Evolutionary conservation across 2,113 vertebrate species (phyloP), one percentile per base, ranked within the genome.

Genomic region (Gopherus flavomarginatus): DNA sequence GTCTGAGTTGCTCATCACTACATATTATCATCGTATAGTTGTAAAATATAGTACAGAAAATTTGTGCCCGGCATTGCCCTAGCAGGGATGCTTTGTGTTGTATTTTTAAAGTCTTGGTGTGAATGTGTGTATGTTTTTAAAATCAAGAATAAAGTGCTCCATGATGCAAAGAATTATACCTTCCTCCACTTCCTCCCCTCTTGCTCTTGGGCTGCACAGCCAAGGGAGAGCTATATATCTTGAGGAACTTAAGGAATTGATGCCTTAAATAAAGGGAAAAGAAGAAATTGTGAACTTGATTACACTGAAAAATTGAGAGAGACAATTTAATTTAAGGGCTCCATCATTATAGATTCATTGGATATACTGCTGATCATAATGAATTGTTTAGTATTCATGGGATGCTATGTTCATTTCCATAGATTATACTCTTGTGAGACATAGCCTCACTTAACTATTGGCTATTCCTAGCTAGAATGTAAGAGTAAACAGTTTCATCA

Each of bases 401-500:
- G 2, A 85, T 19, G 11, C 22, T 86, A 90, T 65, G 57, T 88
- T 69, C 2, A 92, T 95, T 96, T 96, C 81, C 92, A 92, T 88
- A 93, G 82, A 96, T 95, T 96, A 89, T 83, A 75, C 57, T 81
- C 81, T 49, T 89, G 59, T 92, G 94, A 94, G 50, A 88, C 90
- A 93, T 16, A 94, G 79, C 53, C 44, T 95, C 90, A 89, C 85
- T 96, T 96, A 95, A 95, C 80, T 1, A 5, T 53, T 93, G 85
- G 57, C 57, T 95, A 88, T 87, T 94, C 44, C 75, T 94, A 91
- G 44, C 52, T 65, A 91, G 27, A 83, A 29, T 83, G 84, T 90
- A 91, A 81, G 79, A 87, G 81, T 85, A 96, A 97, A 94, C 75
- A 91, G 44, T 95, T 94, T 93, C 85, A 95, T 94, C 77, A 94